Evolutionary conservation across 2,113 vertebrate species (phyloP).

Genomic region (Myocastor coypus): DNA sequence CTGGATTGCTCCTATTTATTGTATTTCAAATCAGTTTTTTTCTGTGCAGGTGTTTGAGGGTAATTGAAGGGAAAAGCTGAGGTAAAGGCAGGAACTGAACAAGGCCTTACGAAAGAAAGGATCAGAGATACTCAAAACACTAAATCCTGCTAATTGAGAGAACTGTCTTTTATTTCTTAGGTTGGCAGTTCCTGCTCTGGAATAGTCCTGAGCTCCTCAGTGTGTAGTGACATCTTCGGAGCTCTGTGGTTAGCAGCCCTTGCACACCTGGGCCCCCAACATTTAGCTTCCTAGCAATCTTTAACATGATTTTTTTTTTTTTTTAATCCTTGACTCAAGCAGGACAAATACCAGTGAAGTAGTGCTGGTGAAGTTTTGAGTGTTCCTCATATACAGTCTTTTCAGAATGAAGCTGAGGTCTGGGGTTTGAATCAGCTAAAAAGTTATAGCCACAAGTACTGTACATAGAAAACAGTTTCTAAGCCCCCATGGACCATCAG

Average conservation of each 20-base stretch:
- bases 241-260: background rate
- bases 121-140: background rate
- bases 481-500: background rate
- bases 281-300: background rate
- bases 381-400: background rate
- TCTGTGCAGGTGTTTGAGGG: background rate
- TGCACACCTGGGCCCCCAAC: background rate
- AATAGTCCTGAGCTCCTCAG: background rate
- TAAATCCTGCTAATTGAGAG: background rate
- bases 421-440: background rate
- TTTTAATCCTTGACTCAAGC: background rate
- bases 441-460: background rate
- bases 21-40: background rate
- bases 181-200: background rate
- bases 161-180: background rate
- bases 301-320: background rate
- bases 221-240: background rate
- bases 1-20: background rate
- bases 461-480: background rate
- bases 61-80: background rate
- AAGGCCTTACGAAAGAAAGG: background rate
- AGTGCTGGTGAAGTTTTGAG: background rate
- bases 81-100: background rate
- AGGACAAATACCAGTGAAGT: conserved; percentile 13
- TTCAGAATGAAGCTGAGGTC: conserved; percentile 18